Base-by-base conservation (phyloP, 1,140 invertebrate species). In the Dreissena polymorpha region DNA sequence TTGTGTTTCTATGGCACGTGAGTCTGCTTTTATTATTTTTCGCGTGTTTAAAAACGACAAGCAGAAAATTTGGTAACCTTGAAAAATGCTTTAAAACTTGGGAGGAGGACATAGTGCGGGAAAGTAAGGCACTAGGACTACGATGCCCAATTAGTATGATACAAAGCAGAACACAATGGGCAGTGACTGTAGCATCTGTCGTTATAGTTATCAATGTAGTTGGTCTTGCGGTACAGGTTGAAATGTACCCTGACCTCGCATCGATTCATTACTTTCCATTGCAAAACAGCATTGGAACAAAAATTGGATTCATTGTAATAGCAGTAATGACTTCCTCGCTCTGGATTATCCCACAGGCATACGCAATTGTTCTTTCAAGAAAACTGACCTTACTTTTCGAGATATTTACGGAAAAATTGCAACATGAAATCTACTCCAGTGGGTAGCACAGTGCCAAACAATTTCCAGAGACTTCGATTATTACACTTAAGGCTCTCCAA, bases 381-480 rank as follows among this genome's bases (percentile, higher is more conserved):
- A n/a, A n/a, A n/a, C n/a, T n/a, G n/a, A n/a, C n/a, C n/a, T n/a
- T n/a, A n/a, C n/a, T n/a, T n/a, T n/a, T n/a, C n/a, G n/a, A n/a
- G n/a, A n/a, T n/a, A n/a, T n/a, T n/a, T n/a, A n/a, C n/a, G n/a
- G n/a, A n/a, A n/a, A n/a, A n/a, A n/a, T n/a, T n/a, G n/a, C n/a
- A n/a, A n/a, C n/a, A n/a, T n/a, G n/a, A n/a, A n/a, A n/a, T n/a
- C n/a, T n/a, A n/a, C n/a, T n/a, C n/a, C 25, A 0, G 27, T 8
- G 50, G 21, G 6, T 75, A n/a, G 57, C 55, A 60, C 49, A 63
- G 21, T 75, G 55, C 5, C 72, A 8, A 16, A 6, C 10, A 39
- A 63, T 63, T 63, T 75, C 21, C 72, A 75, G 64, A 60, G 49
- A 55, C 12, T 75, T 6, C 72, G 72, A 63, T 60, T 75, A 60